Evolutionary conservation across 2,797 vertebrate species (phyloP), one percentile per base, ranked within the genome.

Genomic region (Labeo calbasu): DNA sequence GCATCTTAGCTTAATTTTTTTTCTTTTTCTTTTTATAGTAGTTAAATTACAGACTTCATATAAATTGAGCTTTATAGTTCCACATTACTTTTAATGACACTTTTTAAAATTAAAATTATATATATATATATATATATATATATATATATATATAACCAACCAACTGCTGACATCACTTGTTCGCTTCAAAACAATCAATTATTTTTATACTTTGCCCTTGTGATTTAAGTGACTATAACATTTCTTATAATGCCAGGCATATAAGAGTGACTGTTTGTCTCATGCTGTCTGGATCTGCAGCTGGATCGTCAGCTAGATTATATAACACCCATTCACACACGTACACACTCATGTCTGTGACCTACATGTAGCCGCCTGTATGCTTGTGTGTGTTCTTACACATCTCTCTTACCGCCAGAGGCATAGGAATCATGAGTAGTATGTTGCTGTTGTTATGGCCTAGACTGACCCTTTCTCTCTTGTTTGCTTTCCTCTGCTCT

Each of bases 391-490:
- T 61, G 21, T 61, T 63, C 17, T 46, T 57, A 51, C 69, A 76
- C 19, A 12, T 84, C 46, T 55, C 55, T 46, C 48, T 50, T 72
- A 69, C 59, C 14, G 50, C 80, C 84, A 48, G 43, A 82, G 77
- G 79, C 79, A 21, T 57, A 65, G 59, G 65, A 69, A 76, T 88
- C 25, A 65, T 80, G 61, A 65, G 48, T 80, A 77, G 70, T 59
- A 36, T 1, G 23, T 40, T 57, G 70, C 36, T 76, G 40, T 51
- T 82, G 70, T 46, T 48, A 55, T 81, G 61, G 46, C 81, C 85
- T 72, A 81, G 70, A 53, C 48, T 85, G 43, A 83, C 83, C 80
- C 48, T 71, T 14, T 85, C 36, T 5, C 43, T 83, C 36, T 77
- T 12, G 1, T 69, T 25, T 77, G 21, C 40, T 25, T 83, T 57